phyloP scores from a whole-genome alignment of 2,797 vertebrate species.

The Fistularia tabacaria region DNA sequence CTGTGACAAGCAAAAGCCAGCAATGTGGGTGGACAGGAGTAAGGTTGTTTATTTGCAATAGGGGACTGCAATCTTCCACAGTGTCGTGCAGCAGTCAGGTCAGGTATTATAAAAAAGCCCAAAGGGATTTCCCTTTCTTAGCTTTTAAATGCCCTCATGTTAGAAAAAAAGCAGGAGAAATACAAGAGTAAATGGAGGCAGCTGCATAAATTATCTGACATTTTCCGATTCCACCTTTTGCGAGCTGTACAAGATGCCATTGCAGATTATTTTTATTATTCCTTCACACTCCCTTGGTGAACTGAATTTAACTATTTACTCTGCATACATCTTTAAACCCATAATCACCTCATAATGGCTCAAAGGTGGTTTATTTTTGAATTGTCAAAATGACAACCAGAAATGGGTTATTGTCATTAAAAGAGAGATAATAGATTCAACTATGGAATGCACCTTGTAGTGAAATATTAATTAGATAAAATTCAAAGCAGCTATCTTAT shows the following conservation, averaged over 20 bases:
- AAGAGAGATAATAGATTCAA: too few relatives aligned
- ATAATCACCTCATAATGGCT: too few relatives aligned
- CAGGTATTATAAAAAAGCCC: constrained; percentile 4
- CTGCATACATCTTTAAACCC: too few relatives aligned
- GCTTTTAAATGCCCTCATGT: constrained; percentile 11
- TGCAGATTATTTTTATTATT: constrained; percentile 6
- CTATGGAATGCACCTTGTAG: too few relatives aligned
- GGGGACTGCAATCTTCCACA: not conserved
- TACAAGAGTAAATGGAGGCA: constrained; percentile 23
- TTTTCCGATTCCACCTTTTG: constrained; percentile 42
- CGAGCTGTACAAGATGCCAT: not conserved
- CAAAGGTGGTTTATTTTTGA: too few relatives aligned
- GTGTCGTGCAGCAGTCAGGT: constrained; percentile 4
- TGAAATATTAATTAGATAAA: too few relatives aligned
- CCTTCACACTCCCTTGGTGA: constrained; percentile 2
- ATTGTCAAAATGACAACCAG: not conserved
- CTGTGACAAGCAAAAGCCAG: too few relatives aligned
- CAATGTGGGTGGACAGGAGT: too few relatives aligned
- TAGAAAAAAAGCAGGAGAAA: constrained; percentile 43
- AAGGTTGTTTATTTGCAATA: too few relatives aligned
- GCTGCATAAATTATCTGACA: constrained; percentile 57
- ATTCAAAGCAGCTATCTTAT: not conserved
- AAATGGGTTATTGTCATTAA: too few relatives aligned
- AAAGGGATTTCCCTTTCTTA: constrained; percentile 11
- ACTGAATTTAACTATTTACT: not conserved